Base-by-base conservation (phyloP, 2,797 vertebrate genomes). In the Nothura maculosa region DNA sequence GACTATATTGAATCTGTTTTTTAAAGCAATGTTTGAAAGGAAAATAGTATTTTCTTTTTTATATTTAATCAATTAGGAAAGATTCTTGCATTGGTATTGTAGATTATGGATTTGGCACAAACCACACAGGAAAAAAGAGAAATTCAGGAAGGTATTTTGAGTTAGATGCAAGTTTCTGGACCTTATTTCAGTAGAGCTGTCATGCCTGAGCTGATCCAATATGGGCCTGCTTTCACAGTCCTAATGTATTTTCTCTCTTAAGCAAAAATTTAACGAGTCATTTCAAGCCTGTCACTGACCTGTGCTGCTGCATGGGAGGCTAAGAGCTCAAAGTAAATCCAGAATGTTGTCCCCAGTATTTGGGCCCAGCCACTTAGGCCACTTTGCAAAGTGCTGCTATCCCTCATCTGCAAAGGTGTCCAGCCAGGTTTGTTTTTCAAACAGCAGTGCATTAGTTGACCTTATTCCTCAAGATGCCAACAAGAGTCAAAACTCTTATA, bases 151-250 rank as follows among this genome's bases (percentile, higher is more conserved):
- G 5, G 3, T 69, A 12, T 69, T 89, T 67, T 21, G 79, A 79
- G 25, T 36, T 32, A 36, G 9, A 8, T 34, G 8, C 42, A 58
- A 16, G 17, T 82, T 63, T 28, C 15, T 79, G 79, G 67, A 36
- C 10, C 0, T 0, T 36, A 7, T 1, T 57, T 7, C 28, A 54
- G 50, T 30, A 54, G 28, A 54, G 28, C 52, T 54, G 13, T 48
- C 25, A 16, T 76, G 9, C 9, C 7, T 28, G 10, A 20, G 7
- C 6, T 83, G 19, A 57, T 64, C 5, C 0, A 2, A 20, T 68
- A 38, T 80, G 67, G 6, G 19, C 21, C n/a, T 76, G 11, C 45
- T 85, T 43, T 61, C 42, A 68, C 40, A 72, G 22, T 43, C 25
- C 36, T 38, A 72, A 69, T 69, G 86, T 0, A 25, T 40, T 58